Conservation (phyloP, 2,888 invertebrate species). For the Lottia scabra region DNA sequence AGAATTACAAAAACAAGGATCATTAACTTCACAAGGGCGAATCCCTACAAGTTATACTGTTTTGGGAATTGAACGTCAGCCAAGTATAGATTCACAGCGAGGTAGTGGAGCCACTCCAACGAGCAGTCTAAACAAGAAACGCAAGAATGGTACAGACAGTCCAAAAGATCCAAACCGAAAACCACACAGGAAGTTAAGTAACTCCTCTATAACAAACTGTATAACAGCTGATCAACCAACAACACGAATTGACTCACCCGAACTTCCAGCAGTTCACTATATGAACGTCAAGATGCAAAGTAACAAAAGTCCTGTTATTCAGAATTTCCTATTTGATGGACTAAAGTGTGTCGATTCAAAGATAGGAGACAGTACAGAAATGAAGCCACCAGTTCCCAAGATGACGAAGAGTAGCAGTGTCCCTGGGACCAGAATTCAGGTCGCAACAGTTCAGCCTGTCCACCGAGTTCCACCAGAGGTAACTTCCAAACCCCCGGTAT, state of each 20-base stretch:
- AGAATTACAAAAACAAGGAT: slow-evolving; percentile 34
- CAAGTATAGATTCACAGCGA: slow-evolving; percentile 33
- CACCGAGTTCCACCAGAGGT: slow-evolving; percentile 29
- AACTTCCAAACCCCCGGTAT: slow-evolving; percentile 29
- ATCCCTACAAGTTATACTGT: slow-evolving; percentile 27
- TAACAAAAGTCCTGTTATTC: slow-evolving; percentile 29
- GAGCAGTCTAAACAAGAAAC: slow-evolving; percentile 59
- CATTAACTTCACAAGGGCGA: slow-evolving; percentile 35
- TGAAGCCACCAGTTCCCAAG: not conserved
- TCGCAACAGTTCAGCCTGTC: slow-evolving; percentile 22
- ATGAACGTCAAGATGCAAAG: slow-evolving; percentile 55
- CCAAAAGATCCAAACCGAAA: slow-evolving; percentile 44
- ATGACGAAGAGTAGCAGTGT: not conserved
- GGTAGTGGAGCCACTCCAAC: slow-evolving; percentile 56
- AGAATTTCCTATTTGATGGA: slow-evolving; percentile 58
- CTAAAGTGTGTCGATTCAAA: slow-evolving; percentile 36
- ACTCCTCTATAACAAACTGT: slow-evolving; percentile 49
- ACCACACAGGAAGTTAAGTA: slow-evolving; percentile 50
- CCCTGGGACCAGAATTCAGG: not conserved
- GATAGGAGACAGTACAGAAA: not conserved
- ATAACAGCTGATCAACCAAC: slow-evolving; percentile 46
- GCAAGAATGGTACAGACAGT: slow-evolving; percentile 42
- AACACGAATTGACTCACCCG: slow-evolving; percentile 56
- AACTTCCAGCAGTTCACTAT: slow-evolving; percentile 65
- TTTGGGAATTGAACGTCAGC: slow-evolving; percentile 34